phyloP scores from a whole-genome alignment of 2,888 invertebrate species.

The Marronus borbonicus region DNA sequence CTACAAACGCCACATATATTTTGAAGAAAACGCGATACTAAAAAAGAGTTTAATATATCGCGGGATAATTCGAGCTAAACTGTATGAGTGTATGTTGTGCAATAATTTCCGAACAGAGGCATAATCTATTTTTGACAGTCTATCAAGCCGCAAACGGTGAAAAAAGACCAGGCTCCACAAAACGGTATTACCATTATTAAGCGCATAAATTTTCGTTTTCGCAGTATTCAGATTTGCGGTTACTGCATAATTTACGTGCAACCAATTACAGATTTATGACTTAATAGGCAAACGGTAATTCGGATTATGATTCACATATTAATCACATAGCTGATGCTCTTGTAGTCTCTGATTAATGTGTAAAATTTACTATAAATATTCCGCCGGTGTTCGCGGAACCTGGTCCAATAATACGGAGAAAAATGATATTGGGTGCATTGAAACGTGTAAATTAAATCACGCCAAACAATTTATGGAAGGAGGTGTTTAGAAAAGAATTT shows the following conservation, averaged over 20 bases:
- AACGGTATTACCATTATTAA: constrained; percentile 38
- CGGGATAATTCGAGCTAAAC: too few relatives aligned
- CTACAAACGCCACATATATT: too few relatives aligned
- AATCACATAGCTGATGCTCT: constrained; percentile 46
- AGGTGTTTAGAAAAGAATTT: background rate
- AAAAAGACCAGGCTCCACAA: background rate
- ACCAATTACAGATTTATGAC: constrained; percentile 50
- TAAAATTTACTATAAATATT: constrained; percentile 4
- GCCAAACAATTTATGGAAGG: background rate
- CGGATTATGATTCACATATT: constrained; percentile 45
- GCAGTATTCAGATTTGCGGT: constrained; percentile 40
- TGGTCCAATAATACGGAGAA: too few relatives aligned
- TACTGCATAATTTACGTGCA: constrained; percentile 35
- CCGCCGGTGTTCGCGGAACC: background rate
- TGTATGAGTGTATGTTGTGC: background rate
- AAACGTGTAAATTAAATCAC: background rate
- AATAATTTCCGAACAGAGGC: background rate
- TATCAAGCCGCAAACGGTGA: background rate
- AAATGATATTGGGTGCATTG: too few relatives aligned
- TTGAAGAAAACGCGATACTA: too few relatives aligned
- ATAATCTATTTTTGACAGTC: background rate
- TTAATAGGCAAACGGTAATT: constrained; percentile 49
- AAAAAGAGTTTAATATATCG: too few relatives aligned
- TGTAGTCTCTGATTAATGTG: constrained; percentile 21
- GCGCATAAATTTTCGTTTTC: constrained; percentile 47